Evolutionary conservation across 37 sponge, comb jelly and placozoan species (phyloP).

Genomic region (Haliclona indistincta): DNA sequence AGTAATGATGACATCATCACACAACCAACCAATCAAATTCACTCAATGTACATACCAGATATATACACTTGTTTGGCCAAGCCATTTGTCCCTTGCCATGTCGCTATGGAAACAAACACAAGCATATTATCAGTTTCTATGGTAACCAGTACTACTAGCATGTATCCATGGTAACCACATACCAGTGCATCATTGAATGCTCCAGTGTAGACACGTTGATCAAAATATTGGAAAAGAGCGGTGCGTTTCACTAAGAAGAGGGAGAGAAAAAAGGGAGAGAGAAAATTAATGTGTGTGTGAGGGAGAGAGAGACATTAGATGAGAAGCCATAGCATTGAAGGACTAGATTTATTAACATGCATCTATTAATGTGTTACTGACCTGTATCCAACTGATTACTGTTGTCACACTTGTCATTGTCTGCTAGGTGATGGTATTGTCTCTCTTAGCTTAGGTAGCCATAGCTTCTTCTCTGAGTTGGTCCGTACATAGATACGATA

Average conservation of each 20-base stretch:
- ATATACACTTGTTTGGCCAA: conserved; percentile 60
- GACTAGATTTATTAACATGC: too few relatives aligned
- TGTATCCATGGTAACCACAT: neutral
- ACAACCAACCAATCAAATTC: neutral
- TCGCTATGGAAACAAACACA: conserved; percentile 45
- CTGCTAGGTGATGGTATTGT: conserved; percentile 62
- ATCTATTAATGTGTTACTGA: neutral
- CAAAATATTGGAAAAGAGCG: conserved; percentile 59
- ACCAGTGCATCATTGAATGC: conserved; percentile 59
- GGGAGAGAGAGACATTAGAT: too few relatives aligned
- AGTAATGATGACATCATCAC: neutral
- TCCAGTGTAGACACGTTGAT: conserved; percentile 70
- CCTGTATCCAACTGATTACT: neutral
- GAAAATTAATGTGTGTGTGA: too few relatives aligned
- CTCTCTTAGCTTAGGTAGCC: conserved; percentile 75
- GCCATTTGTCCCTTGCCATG: conserved; percentile 86
- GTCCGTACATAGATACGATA: conserved; percentile 84
- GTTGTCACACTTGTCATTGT: conserved; percentile 1
- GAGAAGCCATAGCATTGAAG: too few relatives aligned
- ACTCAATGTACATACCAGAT: too few relatives aligned
- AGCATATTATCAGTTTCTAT: neutral
- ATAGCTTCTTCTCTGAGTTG: conserved; percentile 85
- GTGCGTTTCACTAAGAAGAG: conserved; percentile 18
- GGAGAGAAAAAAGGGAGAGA: too few relatives aligned
- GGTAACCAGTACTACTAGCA: neutral